phyloP scores from a whole-genome alignment of 2,888 invertebrate species.

The Epinotia bilunana region DNA sequence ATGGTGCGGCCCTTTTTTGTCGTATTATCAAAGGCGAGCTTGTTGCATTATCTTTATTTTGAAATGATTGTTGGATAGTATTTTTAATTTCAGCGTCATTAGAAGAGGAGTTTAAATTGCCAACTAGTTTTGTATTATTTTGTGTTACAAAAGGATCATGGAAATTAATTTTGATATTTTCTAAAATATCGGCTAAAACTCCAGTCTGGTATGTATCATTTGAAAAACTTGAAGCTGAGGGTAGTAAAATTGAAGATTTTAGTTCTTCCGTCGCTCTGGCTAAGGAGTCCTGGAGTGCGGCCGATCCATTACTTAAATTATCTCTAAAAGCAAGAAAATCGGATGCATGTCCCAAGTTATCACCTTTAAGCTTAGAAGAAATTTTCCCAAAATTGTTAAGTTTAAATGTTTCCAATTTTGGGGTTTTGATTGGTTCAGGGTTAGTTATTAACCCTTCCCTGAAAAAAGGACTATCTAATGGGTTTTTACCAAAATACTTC shows the following conservation, averaged over 20 bases:
- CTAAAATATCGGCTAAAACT: conserved; percentile 78
- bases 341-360: conserved; percentile 48
- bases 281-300: conserved; percentile 48
- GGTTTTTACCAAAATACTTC: conserved; percentile 90
- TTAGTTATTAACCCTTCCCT: conserved; percentile 80
- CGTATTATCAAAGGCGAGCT: conserved; percentile 53
- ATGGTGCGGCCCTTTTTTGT: conserved; percentile 67
- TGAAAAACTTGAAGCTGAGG: conserved; percentile 39
- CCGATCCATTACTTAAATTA: conserved; percentile 55
- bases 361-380: conserved; percentile 43
- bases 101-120: conserved; percentile 31
- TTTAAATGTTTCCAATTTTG: conserved; percentile 56
- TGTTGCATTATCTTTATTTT: conserved; percentile 59
- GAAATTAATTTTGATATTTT: conserved; percentile 67
- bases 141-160: conserved; percentile 34
- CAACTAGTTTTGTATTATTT: conserved; percentile 30
- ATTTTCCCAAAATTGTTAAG: conserved; percentile 46
- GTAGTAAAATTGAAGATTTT: conserved; percentile 40
- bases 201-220: conserved; percentile 56
- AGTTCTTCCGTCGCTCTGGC: conserved; percentile 49
- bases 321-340: conserved; percentile 56
- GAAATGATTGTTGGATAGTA: conserved; percentile 52
- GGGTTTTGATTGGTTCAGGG: conserved; percentile 72
- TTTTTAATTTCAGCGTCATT: conserved; percentile 45
- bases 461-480: conserved; percentile 90